Conservation (phyloP, 2,113 vertebrate genomes). For the Rattus norvegicus region GRCr8 NC_086022.1:85454001-85454500, state of each 20-base stretch:
- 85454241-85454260: neutral
- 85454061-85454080: neutral
- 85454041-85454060: constrained; percentile 32
- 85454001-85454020: neutral
- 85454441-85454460: neutral
- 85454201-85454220: neutral
- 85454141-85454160: neutral
- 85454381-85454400: constrained; percentile 35
- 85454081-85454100: neutral
- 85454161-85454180: neutral
- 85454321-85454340: neutral
- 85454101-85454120: neutral
- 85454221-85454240: neutral
- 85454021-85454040: constrained; percentile 32
- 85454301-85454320: neutral
- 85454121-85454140: neutral
- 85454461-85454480: neutral
- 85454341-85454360: constrained; percentile 20
- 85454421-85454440: neutral
- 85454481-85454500: neutral
- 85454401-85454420: neutral
- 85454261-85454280: neutral
- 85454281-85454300: neutral
- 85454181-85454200: neutral
- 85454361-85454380: neutral